Evolutionary conservation across 2,113 vertebrate species (phyloP).

Genomic region (Scatophagus argus): DNA sequence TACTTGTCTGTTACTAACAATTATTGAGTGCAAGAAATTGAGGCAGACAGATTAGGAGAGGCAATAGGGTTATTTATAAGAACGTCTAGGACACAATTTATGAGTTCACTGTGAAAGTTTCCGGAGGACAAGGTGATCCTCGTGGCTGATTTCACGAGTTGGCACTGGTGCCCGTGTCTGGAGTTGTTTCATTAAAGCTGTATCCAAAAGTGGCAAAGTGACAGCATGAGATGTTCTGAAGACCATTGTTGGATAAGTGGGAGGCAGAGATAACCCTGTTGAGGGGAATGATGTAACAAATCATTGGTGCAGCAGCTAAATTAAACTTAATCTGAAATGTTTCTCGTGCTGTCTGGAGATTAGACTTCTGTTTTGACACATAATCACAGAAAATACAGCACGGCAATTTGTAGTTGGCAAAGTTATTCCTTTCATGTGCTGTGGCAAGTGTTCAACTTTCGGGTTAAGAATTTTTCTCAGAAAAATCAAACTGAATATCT

Average conservation of each 20-base stretch:
- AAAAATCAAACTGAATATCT: conserved; percentile 1
- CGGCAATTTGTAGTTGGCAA: conserved; percentile 30
- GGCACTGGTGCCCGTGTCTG: conserved; percentile 22
- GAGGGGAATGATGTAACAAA: conserved; percentile 54
- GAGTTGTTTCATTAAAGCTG: conserved; percentile 47
- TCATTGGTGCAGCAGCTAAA: conserved; percentile 52
- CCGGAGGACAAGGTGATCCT: conserved; percentile 48
- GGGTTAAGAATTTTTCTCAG: conserved; percentile 9
- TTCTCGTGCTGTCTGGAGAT: conserved; percentile 51
- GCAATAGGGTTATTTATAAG: conserved; percentile 45
- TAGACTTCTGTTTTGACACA: conserved; percentile 52
- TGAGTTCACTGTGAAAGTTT: conserved; percentile 39
- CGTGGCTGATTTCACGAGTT: conserved; percentile 51
- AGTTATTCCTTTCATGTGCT: conserved; percentile 34
- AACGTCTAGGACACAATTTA: conserved; percentile 35
- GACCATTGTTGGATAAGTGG: conserved; percentile 54
- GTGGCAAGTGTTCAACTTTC: conserved; percentile 21
- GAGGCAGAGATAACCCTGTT: conserved; percentile 61
- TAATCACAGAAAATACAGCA: conserved; percentile 43
- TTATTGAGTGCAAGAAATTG: conserved; percentile 20
- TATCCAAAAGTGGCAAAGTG: conserved; percentile 54
- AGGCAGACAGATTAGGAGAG: conserved; percentile 6
- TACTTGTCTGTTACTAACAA: conserved; percentile 15
- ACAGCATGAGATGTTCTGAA: conserved; percentile 42
- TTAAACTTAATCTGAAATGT: conserved; percentile 53